Conservation (phyloP, 2,888 invertebrate genomes). For the Horisme vitalbata region DNA sequence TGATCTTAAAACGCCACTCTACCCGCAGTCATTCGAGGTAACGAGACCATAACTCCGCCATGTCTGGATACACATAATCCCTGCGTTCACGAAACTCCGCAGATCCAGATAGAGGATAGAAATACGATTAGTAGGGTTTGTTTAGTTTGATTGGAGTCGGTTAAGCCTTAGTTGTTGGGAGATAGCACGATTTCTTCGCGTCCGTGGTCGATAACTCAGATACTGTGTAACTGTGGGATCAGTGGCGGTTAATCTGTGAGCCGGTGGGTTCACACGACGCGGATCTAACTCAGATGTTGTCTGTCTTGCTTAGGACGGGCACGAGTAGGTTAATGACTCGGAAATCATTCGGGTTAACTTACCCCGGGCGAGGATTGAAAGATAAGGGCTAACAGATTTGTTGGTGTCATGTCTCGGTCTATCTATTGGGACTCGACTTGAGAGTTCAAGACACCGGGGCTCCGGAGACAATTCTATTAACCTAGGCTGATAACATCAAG, state of each 20-base stretch:
- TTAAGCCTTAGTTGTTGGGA: constrained; percentile 74
- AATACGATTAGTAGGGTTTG: constrained; percentile 77
- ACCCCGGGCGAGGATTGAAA: constrained; percentile 72
- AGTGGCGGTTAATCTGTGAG: constrained; percentile 72
- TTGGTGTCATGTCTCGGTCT: constrained; percentile 62
- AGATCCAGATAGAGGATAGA: constrained; percentile 73
- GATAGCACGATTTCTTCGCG: constrained; percentile 80
- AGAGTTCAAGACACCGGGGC: constrained; percentile 20
- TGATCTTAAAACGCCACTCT: constrained; percentile 56
- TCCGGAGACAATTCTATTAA: constrained; percentile 28
- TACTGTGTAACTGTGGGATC: constrained; percentile 68
- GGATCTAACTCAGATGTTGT: constrained; percentile 80
- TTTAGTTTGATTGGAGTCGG: constrained; percentile 79
- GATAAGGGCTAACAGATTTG: constrained; percentile 79
- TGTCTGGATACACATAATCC: constrained; percentile 71
- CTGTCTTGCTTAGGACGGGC: constrained; percentile 78
- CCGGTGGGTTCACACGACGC: constrained; percentile 73
- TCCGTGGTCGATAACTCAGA: constrained; percentile 76
- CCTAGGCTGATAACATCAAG: constrained; percentile 20
- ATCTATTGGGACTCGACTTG: constrained; percentile 42
- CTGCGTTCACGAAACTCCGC: constrained; percentile 65
- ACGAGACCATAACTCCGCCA: constrained; percentile 73
- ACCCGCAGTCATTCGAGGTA: constrained; percentile 67
- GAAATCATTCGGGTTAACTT: constrained; percentile 81
- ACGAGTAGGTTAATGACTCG: constrained; percentile 79